phyloP scores from a whole-genome alignment of 2,113 vertebrate species.

The Cryptomyrus ogoouensis region DNA sequence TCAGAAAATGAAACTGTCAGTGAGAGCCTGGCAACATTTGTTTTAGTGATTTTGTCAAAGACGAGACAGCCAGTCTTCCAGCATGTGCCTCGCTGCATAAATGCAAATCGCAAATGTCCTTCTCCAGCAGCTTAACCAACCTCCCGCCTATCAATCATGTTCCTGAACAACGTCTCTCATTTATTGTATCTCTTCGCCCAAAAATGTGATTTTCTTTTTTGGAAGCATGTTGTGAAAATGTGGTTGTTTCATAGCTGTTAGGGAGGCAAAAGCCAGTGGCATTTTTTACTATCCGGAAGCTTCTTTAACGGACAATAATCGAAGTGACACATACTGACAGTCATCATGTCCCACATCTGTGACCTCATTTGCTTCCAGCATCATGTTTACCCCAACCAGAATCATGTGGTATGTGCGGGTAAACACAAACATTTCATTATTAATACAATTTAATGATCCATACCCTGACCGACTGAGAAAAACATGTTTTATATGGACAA shows the following conservation, averaged over 20 bases:
- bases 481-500: not conserved
- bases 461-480: not conserved
- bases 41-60: not conserved
- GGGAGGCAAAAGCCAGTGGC: not conserved
- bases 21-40: not conserved
- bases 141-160: not conserved
- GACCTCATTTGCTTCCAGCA: not conserved
- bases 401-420: not conserved
- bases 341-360: not conserved
- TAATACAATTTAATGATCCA: not conserved
- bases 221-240: not conserved
- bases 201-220: not conserved
- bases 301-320: not conserved
- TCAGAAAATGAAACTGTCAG: constrained; percentile 1
- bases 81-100: not conserved
- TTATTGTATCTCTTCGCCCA: not conserved
- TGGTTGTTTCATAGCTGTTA: not conserved
- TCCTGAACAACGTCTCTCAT: not conserved
- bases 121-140: not conserved
- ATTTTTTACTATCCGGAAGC: not conserved
- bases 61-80: not conserved
- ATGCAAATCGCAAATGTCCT: not conserved
- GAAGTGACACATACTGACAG: not conserved
- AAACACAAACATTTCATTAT: not conserved
- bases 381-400: not conserved